A percentile compares a stretch with the other conserved stretches of the same genome.
Conservation (phyloP, 1,140 invertebrate genomes). For the Drosophila kikkawai region DNA sequence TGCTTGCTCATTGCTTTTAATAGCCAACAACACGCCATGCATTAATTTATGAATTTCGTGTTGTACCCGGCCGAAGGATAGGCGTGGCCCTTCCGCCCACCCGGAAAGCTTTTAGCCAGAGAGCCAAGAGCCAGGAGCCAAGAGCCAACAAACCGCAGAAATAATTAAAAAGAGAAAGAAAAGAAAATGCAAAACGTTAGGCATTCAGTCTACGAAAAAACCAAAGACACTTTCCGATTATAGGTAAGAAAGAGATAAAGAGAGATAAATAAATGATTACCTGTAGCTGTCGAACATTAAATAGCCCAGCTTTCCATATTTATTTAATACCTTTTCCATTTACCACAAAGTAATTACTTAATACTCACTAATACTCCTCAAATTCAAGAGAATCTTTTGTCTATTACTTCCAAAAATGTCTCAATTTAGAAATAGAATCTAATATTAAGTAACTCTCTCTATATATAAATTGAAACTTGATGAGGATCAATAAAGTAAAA, state of each 20-base stretch:
- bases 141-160: conserved; percentile 33
- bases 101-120: conserved; percentile 68
- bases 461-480: not conserved
- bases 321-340: not conserved
- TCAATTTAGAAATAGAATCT: not conserved
- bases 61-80: conserved; percentile 20
- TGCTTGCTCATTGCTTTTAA: conserved; percentile 83
- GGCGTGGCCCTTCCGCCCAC: conserved; percentile 42
- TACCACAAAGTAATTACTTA: too few species aligned
- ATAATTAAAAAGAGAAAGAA: conserved; percentile 64
- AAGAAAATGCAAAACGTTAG: not conserved
- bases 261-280: conserved; percentile 20
- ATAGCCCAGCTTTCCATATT: not conserved
- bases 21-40: conserved; percentile 81
- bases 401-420: not conserved
- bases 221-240: conserved; percentile 19
- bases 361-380: not conserved
- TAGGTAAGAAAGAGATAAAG: not conserved
- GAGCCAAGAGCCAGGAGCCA: conserved; percentile 36
- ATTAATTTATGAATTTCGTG: conserved; percentile 80
- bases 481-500: not conserved
- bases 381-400: not conserved
- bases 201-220: conserved; percentile 10
- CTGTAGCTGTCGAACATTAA: conserved; percentile 4
- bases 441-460: not conserved